phyloP scores from a whole-genome alignment of 2,888 invertebrate genomes.

The Molanna angustata region DNA sequence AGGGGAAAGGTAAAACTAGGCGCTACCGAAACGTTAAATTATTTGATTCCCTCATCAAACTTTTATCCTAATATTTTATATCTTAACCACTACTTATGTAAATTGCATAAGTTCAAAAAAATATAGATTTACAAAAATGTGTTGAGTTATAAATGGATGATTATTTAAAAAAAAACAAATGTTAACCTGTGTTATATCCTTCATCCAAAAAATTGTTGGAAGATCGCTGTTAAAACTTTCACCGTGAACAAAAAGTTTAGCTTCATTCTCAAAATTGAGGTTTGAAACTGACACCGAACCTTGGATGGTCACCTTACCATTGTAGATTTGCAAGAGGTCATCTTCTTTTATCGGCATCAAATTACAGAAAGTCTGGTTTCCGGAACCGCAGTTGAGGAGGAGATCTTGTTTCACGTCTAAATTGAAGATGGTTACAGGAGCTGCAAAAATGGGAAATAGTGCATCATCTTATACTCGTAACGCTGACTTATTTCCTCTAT shows the following conservation, averaged over 20 bases:
- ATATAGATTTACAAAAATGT: not conserved
- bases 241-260: slow-evolving; percentile 18
- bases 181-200: slow-evolving; percentile 26
- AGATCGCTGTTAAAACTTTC: slow-evolving; percentile 25
- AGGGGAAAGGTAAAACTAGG: no score
- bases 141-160: not conserved
- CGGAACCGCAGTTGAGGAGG: slow-evolving; percentile 26
- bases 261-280: slow-evolving; percentile 21
- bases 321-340: slow-evolving; percentile 30
- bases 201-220: slow-evolving; percentile 27
- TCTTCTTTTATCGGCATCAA: slow-evolving; percentile 21
- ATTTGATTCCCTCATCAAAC: no score
- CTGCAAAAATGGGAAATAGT: no score
- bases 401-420: slow-evolving; percentile 26
- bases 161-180: not conserved
- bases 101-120: no score
- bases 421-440: slow-evolving; percentile 24
- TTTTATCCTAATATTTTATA: no score
- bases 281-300: slow-evolving; percentile 24
- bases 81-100: no score
- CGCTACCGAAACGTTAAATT: no score
- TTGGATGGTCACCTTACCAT: slow-evolving; percentile 27
- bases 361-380: slow-evolving; percentile 25
- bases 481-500: no score
- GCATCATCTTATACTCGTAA: no score